A percentile compares a stretch with the other conserved stretches of the same genome.
These are phyloP conservation scores for Nasonia longicornis DNA, from an alignment of 1,140 invertebrate species.

Conservation along the genomic window DNA sequence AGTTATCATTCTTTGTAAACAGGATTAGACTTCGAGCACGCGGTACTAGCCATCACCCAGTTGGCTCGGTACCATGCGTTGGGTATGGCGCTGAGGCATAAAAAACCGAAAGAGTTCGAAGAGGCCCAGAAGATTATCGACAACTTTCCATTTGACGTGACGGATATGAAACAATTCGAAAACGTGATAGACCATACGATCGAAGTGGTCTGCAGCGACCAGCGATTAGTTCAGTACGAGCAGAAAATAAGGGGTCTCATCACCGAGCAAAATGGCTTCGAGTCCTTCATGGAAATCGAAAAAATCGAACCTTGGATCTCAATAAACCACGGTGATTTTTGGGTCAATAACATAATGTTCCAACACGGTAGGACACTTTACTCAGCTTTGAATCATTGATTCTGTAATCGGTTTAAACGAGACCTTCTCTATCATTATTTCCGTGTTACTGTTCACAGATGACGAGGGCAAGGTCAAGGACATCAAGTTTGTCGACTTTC, in stretches of 20 bases:
- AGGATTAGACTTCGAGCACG: constrained; percentile 31
- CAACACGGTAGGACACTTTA: neutral
- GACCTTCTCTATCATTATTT: neutral
- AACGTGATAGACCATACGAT: constrained; percentile 53
- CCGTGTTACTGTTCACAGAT: neutral
- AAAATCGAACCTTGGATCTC: neutral
- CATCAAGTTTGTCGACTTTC: constrained; percentile 32
- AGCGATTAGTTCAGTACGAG: constrained; percentile 17
- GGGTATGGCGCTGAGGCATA: constrained; percentile 51
- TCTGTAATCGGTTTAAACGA: too few relatives aligned
- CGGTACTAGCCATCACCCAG: neutral
- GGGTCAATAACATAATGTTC: constrained; percentile 28
- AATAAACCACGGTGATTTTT: constrained; percentile 24
- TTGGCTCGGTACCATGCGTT: constrained; percentile 34
- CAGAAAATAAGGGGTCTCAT: neutral
- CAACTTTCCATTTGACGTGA: neutral
- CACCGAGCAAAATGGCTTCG: neutral
- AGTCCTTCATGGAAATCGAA: neutral
- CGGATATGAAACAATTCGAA: neutral
- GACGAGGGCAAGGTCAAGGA: neutral
- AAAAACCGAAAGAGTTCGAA: constrained; percentile 67
- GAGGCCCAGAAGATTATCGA: neutral
- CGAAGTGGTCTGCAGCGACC: neutral
- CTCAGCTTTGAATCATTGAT: too few relatives aligned
- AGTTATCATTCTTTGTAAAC: neutral